Conservation (phyloP, 2,113 vertebrate species). For the Callipepla squamata region DNA sequence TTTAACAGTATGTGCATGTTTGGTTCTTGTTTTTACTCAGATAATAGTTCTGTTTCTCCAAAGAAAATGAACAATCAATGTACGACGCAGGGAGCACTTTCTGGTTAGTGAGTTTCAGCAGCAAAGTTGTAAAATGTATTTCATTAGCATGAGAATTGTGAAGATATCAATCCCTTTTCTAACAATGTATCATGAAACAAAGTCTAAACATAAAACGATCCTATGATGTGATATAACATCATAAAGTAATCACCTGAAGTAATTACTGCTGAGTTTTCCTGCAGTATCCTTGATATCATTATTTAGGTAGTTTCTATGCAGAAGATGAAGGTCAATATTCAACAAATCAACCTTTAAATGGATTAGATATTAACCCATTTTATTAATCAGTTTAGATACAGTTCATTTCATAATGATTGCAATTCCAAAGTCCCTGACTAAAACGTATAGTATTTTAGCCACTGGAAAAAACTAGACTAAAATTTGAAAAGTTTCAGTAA, state of each 20-base stretch:
- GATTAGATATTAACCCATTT: slow-evolving; percentile 26
- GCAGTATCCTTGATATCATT: not conserved
- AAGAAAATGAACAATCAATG: not conserved
- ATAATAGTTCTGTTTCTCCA: not conserved
- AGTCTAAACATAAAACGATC: not conserved
- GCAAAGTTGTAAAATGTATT: not conserved
- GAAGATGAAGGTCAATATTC: not conserved
- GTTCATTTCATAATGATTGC: not conserved
- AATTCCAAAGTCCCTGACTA: not conserved
- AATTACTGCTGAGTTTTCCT: not conserved
- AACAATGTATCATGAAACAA: not conserved
- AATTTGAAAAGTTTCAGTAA: not conserved
- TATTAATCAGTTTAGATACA: not conserved
- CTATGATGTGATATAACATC: not conserved
- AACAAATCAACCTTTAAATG: not conserved
- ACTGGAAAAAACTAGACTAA: not conserved
- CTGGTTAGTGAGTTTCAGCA: not conserved
- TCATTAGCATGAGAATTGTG: not conserved
- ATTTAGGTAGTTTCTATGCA: not conserved
- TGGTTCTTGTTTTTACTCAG: not conserved
- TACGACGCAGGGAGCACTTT: not conserved
- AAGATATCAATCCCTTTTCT: not conserved
- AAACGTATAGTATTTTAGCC: not conserved
- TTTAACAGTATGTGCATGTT: not conserved
- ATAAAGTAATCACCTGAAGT: slow-evolving; percentile 21